phyloP scores from a whole-genome alignment of 1,140 invertebrate genomes.

The Kradibia gibbosae region DNA sequence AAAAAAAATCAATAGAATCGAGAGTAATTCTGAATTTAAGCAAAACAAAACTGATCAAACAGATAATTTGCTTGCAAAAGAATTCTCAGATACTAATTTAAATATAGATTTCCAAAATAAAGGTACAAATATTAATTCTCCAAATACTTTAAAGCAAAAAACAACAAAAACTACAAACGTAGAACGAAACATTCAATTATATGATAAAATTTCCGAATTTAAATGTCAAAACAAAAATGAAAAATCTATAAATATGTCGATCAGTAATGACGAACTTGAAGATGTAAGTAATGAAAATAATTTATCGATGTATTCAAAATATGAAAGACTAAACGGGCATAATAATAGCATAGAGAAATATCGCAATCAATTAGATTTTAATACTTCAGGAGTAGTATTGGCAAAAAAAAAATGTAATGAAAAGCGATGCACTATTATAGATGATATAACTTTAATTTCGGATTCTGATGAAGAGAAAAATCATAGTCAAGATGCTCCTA shows the following conservation, averaged over 20 bases:
- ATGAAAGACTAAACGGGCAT: conserved; percentile 56
- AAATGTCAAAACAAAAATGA: not conserved
- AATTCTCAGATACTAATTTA: not conserved
- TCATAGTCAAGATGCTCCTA: not conserved
- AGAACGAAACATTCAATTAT: not conserved
- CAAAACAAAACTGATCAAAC: not conserved
- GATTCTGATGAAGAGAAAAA: conserved; percentile 43
- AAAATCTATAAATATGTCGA: not conserved
- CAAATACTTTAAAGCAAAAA: too few species aligned
- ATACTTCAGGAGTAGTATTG: not conserved
- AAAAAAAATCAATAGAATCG: not conserved
- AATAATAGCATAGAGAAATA: conserved; percentile 63
- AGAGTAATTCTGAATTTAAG: not conserved
- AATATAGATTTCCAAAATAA: not conserved
- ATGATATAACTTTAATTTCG: conserved; percentile 43
- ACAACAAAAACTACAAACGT: not conserved
- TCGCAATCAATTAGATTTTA: conserved; percentile 41
- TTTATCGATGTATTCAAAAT: conserved; percentile 64
- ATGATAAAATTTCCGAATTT: not conserved
- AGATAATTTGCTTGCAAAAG: not conserved
- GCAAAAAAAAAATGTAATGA: not conserved
- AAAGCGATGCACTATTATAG: not conserved
- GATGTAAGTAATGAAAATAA: conserved; percentile 47
- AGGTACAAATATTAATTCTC: not conserved
- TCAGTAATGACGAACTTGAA: not conserved